These are phyloP conservation scores for Myotis planiceps DNA, from an alignment of 2,797 vertebrate species.

Conservation along the genomic window DNA sequence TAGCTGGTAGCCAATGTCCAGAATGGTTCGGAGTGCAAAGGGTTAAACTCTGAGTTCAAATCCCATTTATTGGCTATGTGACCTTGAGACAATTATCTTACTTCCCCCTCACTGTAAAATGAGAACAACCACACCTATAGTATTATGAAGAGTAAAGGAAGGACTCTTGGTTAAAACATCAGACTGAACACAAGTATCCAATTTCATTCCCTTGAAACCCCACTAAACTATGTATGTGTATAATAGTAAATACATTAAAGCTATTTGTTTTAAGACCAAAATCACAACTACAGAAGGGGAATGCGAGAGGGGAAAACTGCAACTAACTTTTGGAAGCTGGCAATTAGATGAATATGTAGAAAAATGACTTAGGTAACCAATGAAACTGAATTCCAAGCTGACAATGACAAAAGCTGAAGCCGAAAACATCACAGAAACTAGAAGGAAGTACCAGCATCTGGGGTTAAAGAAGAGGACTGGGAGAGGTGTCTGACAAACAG, in stretches of 20 bases:
- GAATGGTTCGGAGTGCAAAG: too few relatives aligned
- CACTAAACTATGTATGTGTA: background rate
- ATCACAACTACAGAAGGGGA: background rate
- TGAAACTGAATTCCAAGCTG: background rate
- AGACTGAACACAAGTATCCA: background rate
- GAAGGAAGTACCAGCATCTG: background rate
- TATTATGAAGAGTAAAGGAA: background rate
- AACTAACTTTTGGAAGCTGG: background rate
- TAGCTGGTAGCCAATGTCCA: too few relatives aligned
- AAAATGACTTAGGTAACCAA: background rate
- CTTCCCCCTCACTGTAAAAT: background rate
- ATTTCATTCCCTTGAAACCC: background rate
- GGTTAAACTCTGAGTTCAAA: conserved; percentile 15
- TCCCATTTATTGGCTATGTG: background rate
- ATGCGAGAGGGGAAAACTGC: background rate
- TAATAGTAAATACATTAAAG: background rate
- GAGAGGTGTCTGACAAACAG: background rate
- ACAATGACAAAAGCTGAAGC: background rate
- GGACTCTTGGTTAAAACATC: background rate
- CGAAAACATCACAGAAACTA: background rate
- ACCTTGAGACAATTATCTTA: background rate
- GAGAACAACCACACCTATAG: background rate
- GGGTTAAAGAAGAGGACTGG: background rate
- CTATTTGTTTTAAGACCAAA: conserved; percentile 10
- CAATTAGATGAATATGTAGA: background rate